Evolutionary conservation across 1,140 invertebrate species (phyloP), one percentile per base, ranked within the genome.

Genomic region (Gryon sp.): DNA sequence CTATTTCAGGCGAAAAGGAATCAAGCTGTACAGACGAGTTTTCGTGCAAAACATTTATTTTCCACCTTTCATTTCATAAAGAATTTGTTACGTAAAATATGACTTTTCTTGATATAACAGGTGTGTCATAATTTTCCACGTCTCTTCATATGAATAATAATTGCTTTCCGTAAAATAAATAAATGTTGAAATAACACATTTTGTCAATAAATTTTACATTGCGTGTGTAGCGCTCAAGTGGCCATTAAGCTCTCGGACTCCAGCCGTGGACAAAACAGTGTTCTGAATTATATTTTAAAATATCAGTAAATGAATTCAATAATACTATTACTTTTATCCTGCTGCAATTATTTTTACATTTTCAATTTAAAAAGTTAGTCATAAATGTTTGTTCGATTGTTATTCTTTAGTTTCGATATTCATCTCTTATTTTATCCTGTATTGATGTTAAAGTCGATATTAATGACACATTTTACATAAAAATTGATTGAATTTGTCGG

Each of bases 61-160:
- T 52, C 36, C 36, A 11, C 41, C 19, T 48, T 41, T 12, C 22
- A 30, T 57, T 40, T 9, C 43, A 48, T 48, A n/a, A 65, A 63
- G 20, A 12, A 69, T 12, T 50, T 48, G 26, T 48, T 38, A 43
- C 22, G 32, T 30, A 16, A 69, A 59, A 69, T 69, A 69, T 69
- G 6, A 50, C 43, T 55, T 32, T 63, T 2, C 28, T 45, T 45
- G 20, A 69, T 43, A 65, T 32, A n/a, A 5, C 36, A 53, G 45
- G 34, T 32, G 24, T 26, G 43, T 48, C 30, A 53, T 53, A 70
- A 52, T 60, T 70, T 45, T 38, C 8, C n/a, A 18, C n/a, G 28
- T 36, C 46, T 60, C 55, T 14, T 60, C 38, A 43, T 50, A 60
- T 70, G 66, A 70, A 70, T 70, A 60, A 26, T 70, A 70, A 70